Evolutionary conservation across 64 coral and sea anemone species (phyloP).

Genomic region (Cladopsammia gracilis): DNA sequence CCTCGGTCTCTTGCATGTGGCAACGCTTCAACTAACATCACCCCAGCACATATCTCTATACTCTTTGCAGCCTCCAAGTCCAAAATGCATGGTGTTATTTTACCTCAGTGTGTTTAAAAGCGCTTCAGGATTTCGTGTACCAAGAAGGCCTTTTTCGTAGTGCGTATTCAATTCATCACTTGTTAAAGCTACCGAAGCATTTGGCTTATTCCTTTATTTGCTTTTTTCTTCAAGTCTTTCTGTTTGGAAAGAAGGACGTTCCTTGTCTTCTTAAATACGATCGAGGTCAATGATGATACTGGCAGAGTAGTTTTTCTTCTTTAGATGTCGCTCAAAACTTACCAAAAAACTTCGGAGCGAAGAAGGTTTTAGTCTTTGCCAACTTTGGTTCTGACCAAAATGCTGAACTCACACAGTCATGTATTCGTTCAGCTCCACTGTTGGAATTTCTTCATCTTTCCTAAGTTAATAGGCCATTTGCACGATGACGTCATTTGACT

Average conservation of each 20-base stretch:
- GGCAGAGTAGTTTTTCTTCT: conserved; percentile 3
- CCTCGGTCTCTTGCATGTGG: no score
- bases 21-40: conserved; percentile 26
- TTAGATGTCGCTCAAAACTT: conserved; percentile 19
- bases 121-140: conserved; percentile 21
- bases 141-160: conserved; percentile 32
- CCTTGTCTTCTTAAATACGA: neutral
- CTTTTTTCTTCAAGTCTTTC: neutral
- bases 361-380: conserved; percentile 16
- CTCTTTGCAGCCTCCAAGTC: conserved; percentile 23
- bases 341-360: neutral
- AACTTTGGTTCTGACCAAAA: no score
- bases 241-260: neutral
- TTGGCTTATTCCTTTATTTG: conserved; percentile 10
- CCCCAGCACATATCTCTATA: conserved; percentile 52
- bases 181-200: neutral
- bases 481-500: no score
- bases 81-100: conserved; percentile 37
- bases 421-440: no score
- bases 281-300: conserved; percentile 2
- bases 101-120: neutral
- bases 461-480: no score
- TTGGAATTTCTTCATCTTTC: no score
- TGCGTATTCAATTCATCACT: conserved; percentile 21
- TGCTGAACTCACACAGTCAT: no score